Percentiles rank a stretch among this genome's conserved stretches.
phyloP scores from a whole-genome alignment of 1,140 invertebrate species.

The Anastatus disparis region DNA sequence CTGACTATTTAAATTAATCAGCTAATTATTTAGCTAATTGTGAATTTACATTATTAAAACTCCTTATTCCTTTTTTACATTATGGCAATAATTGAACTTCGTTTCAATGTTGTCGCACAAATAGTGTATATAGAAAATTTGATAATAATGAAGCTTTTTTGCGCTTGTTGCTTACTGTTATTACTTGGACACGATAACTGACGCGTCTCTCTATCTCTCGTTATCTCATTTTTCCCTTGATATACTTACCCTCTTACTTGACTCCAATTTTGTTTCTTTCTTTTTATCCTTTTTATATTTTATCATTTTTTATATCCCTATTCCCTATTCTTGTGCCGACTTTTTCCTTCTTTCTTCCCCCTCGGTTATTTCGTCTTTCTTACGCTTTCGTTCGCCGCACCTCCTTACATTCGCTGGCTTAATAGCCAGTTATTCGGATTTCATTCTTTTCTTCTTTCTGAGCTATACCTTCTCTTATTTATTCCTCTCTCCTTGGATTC shows the following conservation, averaged over 20 bases:
- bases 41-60: too few relatives aligned
- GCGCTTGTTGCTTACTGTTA: neutral
- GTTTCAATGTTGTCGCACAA: neutral
- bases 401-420: conserved; percentile 12
- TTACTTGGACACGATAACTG: conserved; percentile 8
- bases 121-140: neutral
- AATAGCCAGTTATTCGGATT: conserved; percentile 38
- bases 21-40: too few relatives aligned
- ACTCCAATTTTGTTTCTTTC: neutral
- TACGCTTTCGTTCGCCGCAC: neutral
- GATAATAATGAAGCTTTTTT: conserved; percentile 19
- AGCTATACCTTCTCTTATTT: too few relatives aligned
- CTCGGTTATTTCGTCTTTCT: neutral
- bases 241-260: neutral
- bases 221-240: neutral
- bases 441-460: too few relatives aligned
- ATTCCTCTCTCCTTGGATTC: too few relatives aligned
- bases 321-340: neutral
- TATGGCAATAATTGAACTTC: neutral
- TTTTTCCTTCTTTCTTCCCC: neutral
- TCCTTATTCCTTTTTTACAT: too few relatives aligned
- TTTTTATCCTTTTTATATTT: neutral
- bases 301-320: conserved; percentile 16
- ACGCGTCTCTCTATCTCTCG: conserved; percentile 26
- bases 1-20: too few relatives aligned